Conservation (phyloP, 2,113 vertebrate species). For the Butorides virescens region DNA sequence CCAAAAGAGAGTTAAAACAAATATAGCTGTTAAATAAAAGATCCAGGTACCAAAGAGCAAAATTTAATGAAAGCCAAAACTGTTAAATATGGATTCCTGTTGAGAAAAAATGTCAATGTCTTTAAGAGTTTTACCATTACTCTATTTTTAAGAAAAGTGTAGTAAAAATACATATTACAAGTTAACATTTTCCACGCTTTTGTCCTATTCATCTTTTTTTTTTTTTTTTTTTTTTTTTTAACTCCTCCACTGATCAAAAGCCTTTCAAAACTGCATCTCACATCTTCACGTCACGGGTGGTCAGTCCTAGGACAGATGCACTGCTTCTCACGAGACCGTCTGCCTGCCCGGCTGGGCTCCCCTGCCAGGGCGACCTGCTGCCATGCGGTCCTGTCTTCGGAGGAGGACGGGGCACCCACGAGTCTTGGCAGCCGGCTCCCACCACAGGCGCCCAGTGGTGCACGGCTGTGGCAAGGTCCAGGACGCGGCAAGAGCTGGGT, state of each 20-base stretch:
- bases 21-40: conserved; percentile 80
- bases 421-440: neutral
- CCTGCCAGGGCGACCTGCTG: neutral
- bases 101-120: conserved; percentile 82
- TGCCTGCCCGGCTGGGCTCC: neutral
- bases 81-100: conserved; percentile 80
- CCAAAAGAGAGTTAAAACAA: conserved; percentile 73
- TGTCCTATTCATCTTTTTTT: conserved; percentile 19
- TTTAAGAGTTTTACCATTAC: conserved; percentile 74
- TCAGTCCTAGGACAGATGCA: conserved; percentile 23
- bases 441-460: neutral
- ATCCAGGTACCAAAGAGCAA: conserved; percentile 84
- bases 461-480: neutral
- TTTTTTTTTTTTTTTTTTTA: neutral
- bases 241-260: conserved; percentile 52
- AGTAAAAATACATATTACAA: conserved; percentile 89
- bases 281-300: neutral
- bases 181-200: conserved; percentile 76
- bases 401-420: neutral
- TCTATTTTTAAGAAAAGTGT: conserved; percentile 88
- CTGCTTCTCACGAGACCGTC: neutral
- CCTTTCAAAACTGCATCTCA: conserved; percentile 52
- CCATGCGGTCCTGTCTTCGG: conserved; percentile 10
- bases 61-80: conserved; percentile 85
- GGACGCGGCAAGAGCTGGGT: neutral